Percentiles rank a stretch among this genome's conserved stretches.
These are phyloP conservation scores for Drosophila gunungcola DNA, from an alignment of 1,140 invertebrate species.

Conservation along the genomic window DNA sequence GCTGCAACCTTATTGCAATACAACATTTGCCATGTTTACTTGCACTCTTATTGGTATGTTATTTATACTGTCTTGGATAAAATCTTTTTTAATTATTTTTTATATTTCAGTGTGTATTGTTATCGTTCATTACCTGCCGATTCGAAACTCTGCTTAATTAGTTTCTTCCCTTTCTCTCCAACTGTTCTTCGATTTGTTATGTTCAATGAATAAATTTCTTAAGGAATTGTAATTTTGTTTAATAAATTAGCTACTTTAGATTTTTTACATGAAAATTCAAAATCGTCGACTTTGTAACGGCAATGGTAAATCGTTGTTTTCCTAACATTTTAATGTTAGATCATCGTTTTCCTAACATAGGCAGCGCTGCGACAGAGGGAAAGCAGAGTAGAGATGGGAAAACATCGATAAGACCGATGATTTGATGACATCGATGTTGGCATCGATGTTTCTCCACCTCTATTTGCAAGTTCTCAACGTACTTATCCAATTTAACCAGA, in stretches of 20 bases:
- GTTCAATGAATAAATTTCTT: too few relatives aligned
- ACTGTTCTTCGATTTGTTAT: background rate
- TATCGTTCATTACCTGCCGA: constrained; percentile 64
- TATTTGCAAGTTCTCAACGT: constrained; percentile 9
- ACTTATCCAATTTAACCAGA: constrained; percentile 15
- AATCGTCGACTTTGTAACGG: too few relatives aligned
- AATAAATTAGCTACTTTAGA: too few relatives aligned
- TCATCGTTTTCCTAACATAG: too few relatives aligned
- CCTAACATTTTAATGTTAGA: too few relatives aligned
- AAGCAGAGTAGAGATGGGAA: too few relatives aligned
- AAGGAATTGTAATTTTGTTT: too few relatives aligned
- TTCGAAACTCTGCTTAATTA: constrained; percentile 47
- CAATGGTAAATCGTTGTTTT: too few relatives aligned
- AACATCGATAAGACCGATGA: background rate
- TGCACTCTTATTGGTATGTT: constrained; percentile 59
- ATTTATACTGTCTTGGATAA: rapidly evolving
- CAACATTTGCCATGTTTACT: constrained; percentile 83
- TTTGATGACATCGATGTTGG: background rate
- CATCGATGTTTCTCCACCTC: too few relatives aligned
- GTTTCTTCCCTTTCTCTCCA: background rate
- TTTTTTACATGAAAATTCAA: too few relatives aligned
- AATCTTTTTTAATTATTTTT: background rate
- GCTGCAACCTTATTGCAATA: constrained; percentile 86
- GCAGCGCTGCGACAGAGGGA: too few relatives aligned
- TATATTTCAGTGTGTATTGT: constrained; percentile 62